Conservation (phyloP, 2,797 vertebrate species). For the Chaetophractus vellerosus region DNA sequence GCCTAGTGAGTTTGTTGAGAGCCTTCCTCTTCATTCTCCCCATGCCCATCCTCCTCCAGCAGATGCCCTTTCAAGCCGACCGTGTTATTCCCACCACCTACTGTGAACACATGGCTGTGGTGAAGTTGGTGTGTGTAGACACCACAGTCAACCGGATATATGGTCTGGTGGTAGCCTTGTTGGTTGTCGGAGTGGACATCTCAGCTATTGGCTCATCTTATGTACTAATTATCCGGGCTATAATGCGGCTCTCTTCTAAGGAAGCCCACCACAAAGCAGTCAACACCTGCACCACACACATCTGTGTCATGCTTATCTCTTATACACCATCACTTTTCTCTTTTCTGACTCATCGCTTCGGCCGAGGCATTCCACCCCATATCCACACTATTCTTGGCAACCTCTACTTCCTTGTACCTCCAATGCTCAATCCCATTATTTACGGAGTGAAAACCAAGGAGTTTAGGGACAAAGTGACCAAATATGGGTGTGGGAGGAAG, state of each 20-base stretch:
- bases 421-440: conserved; percentile 85
- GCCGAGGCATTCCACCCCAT: conserved; percentile 61
- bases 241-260: conserved; percentile 78
- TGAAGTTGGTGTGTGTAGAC: conserved; percentile 83
- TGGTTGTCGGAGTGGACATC: conserved; percentile 77
- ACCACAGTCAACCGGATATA: conserved; percentile 78
- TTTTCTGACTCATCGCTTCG: conserved; percentile 83
- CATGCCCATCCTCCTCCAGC: conserved; percentile 82
- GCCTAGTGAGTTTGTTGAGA: conserved; percentile 72
- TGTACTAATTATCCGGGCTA: conserved; percentile 76
- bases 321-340: conserved; percentile 83
- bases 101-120: conserved; percentile 86
- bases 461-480: conserved; percentile 79
- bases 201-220: conserved; percentile 83
- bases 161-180: conserved; percentile 80
- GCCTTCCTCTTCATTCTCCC: conserved; percentile 79
- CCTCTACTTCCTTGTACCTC: conserved; percentile 84
- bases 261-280: conserved; percentile 83
- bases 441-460: conserved; percentile 84
- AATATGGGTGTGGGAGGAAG: conserved; percentile 51
- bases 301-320: conserved; percentile 82
- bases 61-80: conserved; percentile 65
- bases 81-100: conserved; percentile 80
- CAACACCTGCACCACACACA: conserved; percentile 84
- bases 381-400: conserved; percentile 84